Evolutionary conservation across 2,797 vertebrate genomes (phyloP).

Genomic region (Sebastes cheni): DNA sequence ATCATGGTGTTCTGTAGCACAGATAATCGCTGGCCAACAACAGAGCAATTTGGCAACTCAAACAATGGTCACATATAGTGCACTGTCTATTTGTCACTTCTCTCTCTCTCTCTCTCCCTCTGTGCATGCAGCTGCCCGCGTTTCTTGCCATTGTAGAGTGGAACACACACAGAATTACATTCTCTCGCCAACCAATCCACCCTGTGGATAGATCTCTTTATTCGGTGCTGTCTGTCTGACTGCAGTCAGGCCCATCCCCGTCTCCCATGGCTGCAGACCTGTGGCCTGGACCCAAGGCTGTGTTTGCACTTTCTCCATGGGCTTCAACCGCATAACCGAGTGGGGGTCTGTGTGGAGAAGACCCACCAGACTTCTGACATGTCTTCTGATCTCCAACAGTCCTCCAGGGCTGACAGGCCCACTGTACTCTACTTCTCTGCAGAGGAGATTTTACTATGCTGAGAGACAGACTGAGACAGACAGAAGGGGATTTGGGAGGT

Average conservation of each 20-base stretch:
- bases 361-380: constrained; percentile 65
- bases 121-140: constrained; percentile 50
- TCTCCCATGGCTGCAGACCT: constrained; percentile 46
- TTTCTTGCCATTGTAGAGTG: constrained; percentile 43
- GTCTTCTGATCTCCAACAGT: constrained; percentile 61
- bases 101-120: constrained; percentile 32
- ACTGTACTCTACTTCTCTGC: constrained; percentile 45
- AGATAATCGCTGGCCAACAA: constrained; percentile 70
- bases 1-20: constrained; percentile 66
- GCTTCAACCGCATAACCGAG: constrained; percentile 67
- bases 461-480: constrained; percentile 17
- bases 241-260: constrained; percentile 46
- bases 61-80: constrained; percentile 70
- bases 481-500: constrained; percentile 17
- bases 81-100: constrained; percentile 63
- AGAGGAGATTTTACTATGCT: constrained; percentile 33
- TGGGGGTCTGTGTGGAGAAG: constrained; percentile 58
- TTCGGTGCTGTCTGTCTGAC: constrained; percentile 50
- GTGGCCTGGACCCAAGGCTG: constrained; percentile 61
- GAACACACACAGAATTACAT: constrained; percentile 55
- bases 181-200: constrained; percentile 47
- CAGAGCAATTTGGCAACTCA: constrained; percentile 73
- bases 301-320: constrained; percentile 65
- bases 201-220: constrained; percentile 55
- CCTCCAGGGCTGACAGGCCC: constrained; percentile 58